phyloP scores from a whole-genome alignment of 2,888 invertebrate genomes.

The Lottia scabra region DNA sequence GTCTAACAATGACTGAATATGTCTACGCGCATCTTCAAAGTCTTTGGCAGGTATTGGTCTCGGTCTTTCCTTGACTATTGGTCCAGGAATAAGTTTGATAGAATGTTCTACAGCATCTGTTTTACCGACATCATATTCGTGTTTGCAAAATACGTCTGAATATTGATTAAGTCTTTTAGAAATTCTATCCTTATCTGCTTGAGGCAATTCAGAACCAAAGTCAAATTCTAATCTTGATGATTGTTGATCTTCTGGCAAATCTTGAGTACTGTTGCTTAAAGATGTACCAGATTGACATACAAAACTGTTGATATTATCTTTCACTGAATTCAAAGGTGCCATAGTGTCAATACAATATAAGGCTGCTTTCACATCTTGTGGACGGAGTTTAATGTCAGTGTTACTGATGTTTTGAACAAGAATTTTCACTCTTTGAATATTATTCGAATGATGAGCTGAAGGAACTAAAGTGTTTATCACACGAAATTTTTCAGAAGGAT shows the following conservation, averaged over 20 bases:
- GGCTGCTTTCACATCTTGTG: neutral
- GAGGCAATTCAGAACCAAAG: neutral
- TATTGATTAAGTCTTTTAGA: neutral
- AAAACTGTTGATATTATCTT: neutral
- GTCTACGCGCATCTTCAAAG: slow-evolving; percentile 8
- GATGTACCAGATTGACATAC: neutral
- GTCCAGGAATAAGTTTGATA: neutral
- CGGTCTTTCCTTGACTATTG: neutral
- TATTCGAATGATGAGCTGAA: neutral
- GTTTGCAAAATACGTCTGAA: slow-evolving; percentile 9
- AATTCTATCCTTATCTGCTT: neutral
- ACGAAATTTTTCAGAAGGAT: too few relatives aligned
- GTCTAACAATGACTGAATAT: neutral
- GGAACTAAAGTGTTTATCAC: neutral
- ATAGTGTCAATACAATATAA: neutral
- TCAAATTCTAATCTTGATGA: neutral
- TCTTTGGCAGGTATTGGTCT: slow-evolving; percentile 5
- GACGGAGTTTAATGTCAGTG: neutral
- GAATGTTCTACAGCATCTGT: neutral
- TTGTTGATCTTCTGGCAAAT: too few relatives aligned
- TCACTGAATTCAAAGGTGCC: neutral
- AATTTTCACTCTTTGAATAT: neutral
- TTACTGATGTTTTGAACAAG: neutral
- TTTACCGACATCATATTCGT: slow-evolving; percentile 8
- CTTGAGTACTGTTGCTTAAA: too few relatives aligned